A percentile compares a stretch with the other conserved stretches of the same genome.
These are phyloP conservation scores for Brotula barbata DNA, from an alignment of 2,797 vertebrate genomes.

Conservation along the genomic window DNA sequence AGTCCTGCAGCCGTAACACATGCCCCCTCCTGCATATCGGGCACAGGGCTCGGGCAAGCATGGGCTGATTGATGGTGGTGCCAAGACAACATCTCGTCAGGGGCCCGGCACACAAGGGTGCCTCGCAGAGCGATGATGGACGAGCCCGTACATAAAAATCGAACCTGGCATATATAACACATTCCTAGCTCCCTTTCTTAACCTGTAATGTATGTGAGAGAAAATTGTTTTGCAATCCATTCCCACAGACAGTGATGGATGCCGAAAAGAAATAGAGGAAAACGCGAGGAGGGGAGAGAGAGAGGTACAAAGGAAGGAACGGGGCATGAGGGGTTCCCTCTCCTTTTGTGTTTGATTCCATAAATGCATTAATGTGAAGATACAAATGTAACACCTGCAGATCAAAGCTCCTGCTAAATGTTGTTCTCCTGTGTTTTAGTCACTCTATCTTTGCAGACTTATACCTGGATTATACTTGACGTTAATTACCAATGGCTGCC, in stretches of 20 bases:
- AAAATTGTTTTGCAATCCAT: conserved; percentile 73
- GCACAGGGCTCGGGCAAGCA: conserved; percentile 53
- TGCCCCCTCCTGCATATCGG: conserved; percentile 53
- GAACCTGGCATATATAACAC: conserved; percentile 68
- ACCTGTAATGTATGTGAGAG: conserved; percentile 75
- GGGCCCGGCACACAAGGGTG: conserved; percentile 60
- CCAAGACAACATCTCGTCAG: conserved; percentile 71
- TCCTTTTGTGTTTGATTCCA: too few relatives aligned
- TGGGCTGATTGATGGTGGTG: conserved; percentile 70
- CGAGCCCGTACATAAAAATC: conserved; percentile 73
- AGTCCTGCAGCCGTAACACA: conserved; percentile 50
- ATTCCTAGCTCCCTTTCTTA: conserved; percentile 72
- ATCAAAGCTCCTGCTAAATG: too few relatives aligned
- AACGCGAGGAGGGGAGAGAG: conserved; percentile 16
- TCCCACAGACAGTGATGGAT: conserved; percentile 72
- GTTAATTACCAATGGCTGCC: too few relatives aligned
- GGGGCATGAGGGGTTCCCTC: not conserved
- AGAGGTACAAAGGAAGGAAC: not conserved
- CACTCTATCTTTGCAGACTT: too few relatives aligned
- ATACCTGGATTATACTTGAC: too few relatives aligned
- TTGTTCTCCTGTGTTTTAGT: too few relatives aligned
- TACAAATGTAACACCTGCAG: too few relatives aligned
- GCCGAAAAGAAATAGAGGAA: conserved; percentile 53
- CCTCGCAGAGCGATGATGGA: conserved; percentile 69
- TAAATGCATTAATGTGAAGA: too few relatives aligned